Base-by-base conservation (phyloP, 2,113 vertebrate genomes). In the Arvicanthis niloticus region DNA sequence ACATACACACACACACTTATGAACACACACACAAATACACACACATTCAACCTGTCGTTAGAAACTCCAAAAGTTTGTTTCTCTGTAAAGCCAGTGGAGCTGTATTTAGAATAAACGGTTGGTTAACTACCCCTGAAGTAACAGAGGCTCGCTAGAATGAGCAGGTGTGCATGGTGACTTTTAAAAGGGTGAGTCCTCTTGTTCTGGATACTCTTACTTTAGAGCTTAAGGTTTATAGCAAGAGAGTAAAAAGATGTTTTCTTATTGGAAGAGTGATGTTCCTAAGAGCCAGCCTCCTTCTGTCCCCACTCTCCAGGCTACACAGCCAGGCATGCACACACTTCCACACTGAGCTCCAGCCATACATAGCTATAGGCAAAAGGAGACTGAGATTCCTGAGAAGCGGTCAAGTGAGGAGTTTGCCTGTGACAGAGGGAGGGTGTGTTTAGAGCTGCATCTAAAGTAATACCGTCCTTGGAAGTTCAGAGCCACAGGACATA, bases 91-190 rank as follows among this genome's bases (percentile, higher is more conserved):
- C 72, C 42, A 70, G 0, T 56, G 16, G 31, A 75, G 72, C 26
- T 76, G 56, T 1, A n/a, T 85, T 90, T 70, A 96, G 92, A 92
- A 65, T 7, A 65, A 73, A 92, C 40, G 45, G 13, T 87, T 62
- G 3, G 53, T 67, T 67, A 37, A 17, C 40, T 78, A 4, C 22
- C 7, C 62, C 45, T 96, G 3, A 29, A 42, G 7, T 4, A 7
- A 65, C 13, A 87, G 60, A 45, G 12, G 78, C 22, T 42, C 7
- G 16, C 87, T 53, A 78, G 7, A 92, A 53, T 1, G 87, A 96
- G 10, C 67, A 37, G 58, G 40, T 42, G 67, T 73, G 42, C 37
- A 56, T 89, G 7, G 8, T 65, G 48, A 77, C 62, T 87, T 84
- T 80, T 17, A 0, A 73, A 77, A 34, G 10, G 17, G 2, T 65